These are phyloP conservation scores for Ciconia boyciana DNA, from an alignment of 2,113 vertebrate species.

Conservation along the genomic window DNA sequence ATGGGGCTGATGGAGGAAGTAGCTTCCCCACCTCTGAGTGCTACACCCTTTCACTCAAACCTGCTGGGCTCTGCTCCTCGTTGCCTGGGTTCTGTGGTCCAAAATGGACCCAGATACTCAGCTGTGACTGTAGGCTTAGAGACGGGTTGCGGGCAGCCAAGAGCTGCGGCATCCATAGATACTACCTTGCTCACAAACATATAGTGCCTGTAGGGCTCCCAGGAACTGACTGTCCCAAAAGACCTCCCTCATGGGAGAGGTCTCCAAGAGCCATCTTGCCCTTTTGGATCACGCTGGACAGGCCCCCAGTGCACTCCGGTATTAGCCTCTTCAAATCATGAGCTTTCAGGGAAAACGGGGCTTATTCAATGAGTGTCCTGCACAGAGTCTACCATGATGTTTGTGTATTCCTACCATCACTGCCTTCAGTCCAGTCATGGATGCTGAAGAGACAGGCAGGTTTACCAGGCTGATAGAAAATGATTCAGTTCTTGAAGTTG, in stretches of 20 bases:
- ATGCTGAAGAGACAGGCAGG: neutral
- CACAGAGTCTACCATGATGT: neutral
- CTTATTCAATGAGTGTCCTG: neutral
- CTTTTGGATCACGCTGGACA: neutral
- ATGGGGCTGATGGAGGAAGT: neutral
- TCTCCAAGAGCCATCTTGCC: neutral
- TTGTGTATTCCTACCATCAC: neutral
- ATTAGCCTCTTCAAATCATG: neutral
- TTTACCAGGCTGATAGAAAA: neutral
- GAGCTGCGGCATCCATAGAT: neutral
- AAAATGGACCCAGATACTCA: neutral
- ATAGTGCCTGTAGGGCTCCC: neutral
- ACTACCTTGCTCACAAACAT: neutral
- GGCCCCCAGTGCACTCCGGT: neutral
- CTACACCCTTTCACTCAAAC: neutral
- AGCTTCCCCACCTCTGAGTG: neutral
- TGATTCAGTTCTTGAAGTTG: neutral
- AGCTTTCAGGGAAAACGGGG: neutral
- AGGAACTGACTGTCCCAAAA: neutral
- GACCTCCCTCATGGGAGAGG: neutral
- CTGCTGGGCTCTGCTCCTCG: neutral
- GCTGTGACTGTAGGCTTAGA: neutral
- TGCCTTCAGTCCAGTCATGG: neutral
- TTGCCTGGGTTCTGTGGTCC: neutral
- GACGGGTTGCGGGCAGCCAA: neutral